These are phyloP conservation scores for Meloidogyne floridensis DNA, from an alignment of 1,140 invertebrate species.

Conservation along the genomic window DNA sequence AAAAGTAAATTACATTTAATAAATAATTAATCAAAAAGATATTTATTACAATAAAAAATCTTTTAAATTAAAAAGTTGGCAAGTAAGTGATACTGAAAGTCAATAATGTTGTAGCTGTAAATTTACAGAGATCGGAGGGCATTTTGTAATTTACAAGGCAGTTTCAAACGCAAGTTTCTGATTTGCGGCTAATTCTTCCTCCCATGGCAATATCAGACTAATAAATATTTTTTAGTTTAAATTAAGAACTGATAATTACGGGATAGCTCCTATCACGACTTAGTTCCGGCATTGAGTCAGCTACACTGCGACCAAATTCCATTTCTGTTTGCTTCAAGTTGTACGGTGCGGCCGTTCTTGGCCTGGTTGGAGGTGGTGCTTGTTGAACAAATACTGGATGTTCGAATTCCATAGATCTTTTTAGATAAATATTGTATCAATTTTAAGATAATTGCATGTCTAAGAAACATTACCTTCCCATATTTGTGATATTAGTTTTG, in stretches of 20 bases:
- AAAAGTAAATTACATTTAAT: not conserved
- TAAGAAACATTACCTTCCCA: conserved; percentile 47
- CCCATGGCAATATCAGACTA: conserved; percentile 36
- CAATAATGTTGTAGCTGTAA: no score
- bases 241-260: not conserved
- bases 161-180: conserved; percentile 47
- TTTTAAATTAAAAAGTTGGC: not conserved
- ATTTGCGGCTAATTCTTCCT: conserved; percentile 50
- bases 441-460: not conserved
- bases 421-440: conserved; percentile 26
- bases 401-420: conserved; percentile 65
- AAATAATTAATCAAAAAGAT: not conserved
- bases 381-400: conserved; percentile 56
- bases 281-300: conserved; percentile 64
- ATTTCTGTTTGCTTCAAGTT: conserved; percentile 38
- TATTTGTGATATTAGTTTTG: conserved; percentile 63
- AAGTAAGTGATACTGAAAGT: not conserved
- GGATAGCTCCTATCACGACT: conserved; percentile 34
- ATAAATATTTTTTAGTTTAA: conserved; percentile 3
- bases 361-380: not conserved
- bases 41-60: not conserved
- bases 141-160: not conserved
- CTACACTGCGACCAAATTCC: conserved; percentile 51
- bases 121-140: not conserved
- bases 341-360: conserved; percentile 28